Evolutionary conservation across 2,888 invertebrate species (phyloP), one percentile per base, ranked within the genome.

Genomic region (Invenusta paracnida): DNA sequence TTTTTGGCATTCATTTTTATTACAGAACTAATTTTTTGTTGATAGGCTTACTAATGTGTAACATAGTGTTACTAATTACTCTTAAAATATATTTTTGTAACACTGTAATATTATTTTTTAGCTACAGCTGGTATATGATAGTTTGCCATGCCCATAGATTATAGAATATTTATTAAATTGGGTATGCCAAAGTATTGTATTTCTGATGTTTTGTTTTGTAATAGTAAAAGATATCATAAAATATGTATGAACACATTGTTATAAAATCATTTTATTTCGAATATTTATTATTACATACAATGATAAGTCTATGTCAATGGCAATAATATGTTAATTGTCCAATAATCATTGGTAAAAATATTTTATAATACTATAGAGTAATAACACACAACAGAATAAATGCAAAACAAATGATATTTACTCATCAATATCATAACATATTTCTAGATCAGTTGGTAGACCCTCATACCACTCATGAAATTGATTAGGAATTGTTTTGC

Each of bases 111-210:
- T 23, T 73, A 11, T 48, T 48, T 48, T 48, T 48, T 48, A 48
- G 48, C 48, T 48, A 48, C 48, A 48, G 48, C 48, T 48, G 48
- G 48, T 48, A 48, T 48, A 48, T 17, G 17, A 48, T 48, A 73
- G 73, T 73, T 73, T 73, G 73, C 73, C 73, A 73, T 73, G 73
- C 73, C 73, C 73, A 73, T 73, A 73, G 73, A 73, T 73, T 73
- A 73, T 73, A 73, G 5, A 73, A 73, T 73, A 73, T 73, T 73
- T 23, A 73, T 73, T 73, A 73, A 73, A 73, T 73, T 73, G 73
- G 17, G 73, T 73, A 73, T 73, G 73, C 73, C 73, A 73, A 73
- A 73, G 73, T 73, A 73, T 73, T 73, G 73, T 73, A 73, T 73
- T 73, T 73, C 73, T 73, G 73, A 73, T 23, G 2, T n/a, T 25